Conservation (phyloP, 2,888 invertebrate species). For the Ormyrus thymus region DNA sequence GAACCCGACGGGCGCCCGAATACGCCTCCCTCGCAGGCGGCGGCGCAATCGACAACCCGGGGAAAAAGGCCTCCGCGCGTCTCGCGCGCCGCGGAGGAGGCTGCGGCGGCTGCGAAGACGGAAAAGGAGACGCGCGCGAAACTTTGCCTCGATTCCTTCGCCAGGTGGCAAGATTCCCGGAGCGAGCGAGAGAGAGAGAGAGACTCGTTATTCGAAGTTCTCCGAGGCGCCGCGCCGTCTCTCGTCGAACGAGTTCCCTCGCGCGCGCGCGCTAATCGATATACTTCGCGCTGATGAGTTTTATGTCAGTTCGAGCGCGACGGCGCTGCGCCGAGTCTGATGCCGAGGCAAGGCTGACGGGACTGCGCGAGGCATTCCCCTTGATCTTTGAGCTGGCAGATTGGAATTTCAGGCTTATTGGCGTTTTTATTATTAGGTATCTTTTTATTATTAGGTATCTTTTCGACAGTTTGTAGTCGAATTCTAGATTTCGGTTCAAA, state of each 20-base stretch:
- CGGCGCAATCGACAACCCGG: slow-evolving; percentile 21
- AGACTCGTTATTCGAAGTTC: slow-evolving; percentile 52
- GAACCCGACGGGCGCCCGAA: too few species aligned
- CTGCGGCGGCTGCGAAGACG: slow-evolving; percentile 22
- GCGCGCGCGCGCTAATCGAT: slow-evolving; percentile 33
- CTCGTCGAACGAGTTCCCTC: slow-evolving; percentile 32
- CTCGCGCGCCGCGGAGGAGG: too few species aligned
- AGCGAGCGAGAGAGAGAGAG: slow-evolving; percentile 21
- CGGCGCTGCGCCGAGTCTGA: too few species aligned
- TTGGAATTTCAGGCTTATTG: too few species aligned
- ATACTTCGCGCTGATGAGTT: slow-evolving; percentile 54
- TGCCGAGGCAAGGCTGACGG: too few species aligned
- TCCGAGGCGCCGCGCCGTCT: not conserved
- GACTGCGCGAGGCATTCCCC: too few species aligned
- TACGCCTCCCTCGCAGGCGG: not conserved
- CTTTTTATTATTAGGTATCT: too few species aligned
- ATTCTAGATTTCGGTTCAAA: too few species aligned
- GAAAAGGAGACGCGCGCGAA: slow-evolving; percentile 40
- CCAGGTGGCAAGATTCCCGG: not conserved
- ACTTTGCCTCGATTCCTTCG: slow-evolving; percentile 27
- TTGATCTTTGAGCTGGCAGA: too few species aligned
- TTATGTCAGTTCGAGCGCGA: slow-evolving; percentile 38
- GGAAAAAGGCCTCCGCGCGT: not conserved
- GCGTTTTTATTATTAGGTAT: too few species aligned
- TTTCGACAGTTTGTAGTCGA: too few species aligned